Percentiles rank a stretch among this genome's conserved stretches.
These are phyloP conservation scores for Crocuta crocuta DNA, from an alignment of 2,113 vertebrate genomes.

Conservation along the genomic window DNA sequence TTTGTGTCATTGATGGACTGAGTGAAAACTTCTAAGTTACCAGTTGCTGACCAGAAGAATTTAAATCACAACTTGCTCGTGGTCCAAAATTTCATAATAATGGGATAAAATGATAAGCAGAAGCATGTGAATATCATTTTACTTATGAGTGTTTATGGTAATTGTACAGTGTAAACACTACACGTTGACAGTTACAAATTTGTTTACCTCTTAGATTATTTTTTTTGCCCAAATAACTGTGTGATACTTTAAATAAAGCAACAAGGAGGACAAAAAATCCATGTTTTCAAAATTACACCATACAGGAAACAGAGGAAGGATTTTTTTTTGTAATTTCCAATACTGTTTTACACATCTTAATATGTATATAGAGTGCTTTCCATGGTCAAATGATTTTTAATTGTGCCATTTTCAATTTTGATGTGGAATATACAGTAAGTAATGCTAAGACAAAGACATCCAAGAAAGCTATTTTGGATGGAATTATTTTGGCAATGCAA, in stretches of 20 bases:
- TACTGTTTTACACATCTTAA: neutral
- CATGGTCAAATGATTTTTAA: neutral
- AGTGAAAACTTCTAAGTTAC: neutral
- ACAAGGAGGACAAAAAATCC: too few species aligned
- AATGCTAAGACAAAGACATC: neutral
- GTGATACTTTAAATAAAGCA: neutral
- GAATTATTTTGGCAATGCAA: slow-evolving; percentile 18
- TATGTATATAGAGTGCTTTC: neutral
- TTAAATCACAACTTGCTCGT: neutral
- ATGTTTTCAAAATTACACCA: neutral
- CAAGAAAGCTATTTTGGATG: neutral
- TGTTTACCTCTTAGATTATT: neutral
- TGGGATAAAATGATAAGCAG: neutral
- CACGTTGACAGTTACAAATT: neutral
- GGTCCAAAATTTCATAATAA: neutral
- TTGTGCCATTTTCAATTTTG: neutral
- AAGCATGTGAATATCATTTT: neutral
- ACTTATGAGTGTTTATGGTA: neutral
- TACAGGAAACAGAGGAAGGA: neutral
- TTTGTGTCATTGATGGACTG: neutral
- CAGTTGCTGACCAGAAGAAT: neutral
- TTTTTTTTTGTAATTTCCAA: neutral
- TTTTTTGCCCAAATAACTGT: neutral
- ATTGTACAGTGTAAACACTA: neutral
- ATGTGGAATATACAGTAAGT: neutral